Base-by-base conservation (phyloP, 2,888 invertebrate genomes). In the Ferdinandea cuprea region DNA sequence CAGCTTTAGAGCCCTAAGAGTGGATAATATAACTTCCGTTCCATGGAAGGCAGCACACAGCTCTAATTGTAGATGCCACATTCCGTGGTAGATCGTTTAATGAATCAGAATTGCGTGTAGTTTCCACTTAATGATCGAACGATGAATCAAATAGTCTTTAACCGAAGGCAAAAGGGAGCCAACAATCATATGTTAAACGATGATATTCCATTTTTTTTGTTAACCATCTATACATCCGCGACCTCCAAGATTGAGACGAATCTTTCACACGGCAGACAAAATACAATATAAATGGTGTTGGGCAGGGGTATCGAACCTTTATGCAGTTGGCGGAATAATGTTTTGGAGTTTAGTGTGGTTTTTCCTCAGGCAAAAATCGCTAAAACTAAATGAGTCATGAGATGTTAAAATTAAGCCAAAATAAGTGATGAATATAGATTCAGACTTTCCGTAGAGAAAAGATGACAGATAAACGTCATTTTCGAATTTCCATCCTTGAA, bases 11-110 rank as follows among this genome's bases (percentile, higher is more conserved):
- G n/a, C 13, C n/a, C 21, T 56, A 7, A 15, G 19, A 35, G 5
- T 44, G n/a, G n/a, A n/a, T n/a, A 56, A 44, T 68, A 44, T 17
- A 21, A 58, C 56, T 69, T 69, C 56, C 46, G 69, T 17, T 46
- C 32, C 2, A 54, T 44, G 32, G 17, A 30, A 44, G 65, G 65
- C n/a, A 52, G 30, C 2, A 5, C 25, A 52, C 40, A 21, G 17
- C 65, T 19, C 9, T 13, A 42, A 32, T 42, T 37, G 40, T 8
- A 2, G 8, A 35, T n/a, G 25, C 28, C 17, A 25, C 46, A 48
- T 63, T 52, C 42, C 32, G 21, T 8, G 11, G 44, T 9, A n/a
- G 52, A 28, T 17, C 35, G 3, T 19, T 44, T 61, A 72, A 72
- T 72, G 54, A 52, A 9, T 32, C 35, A 15, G 15, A 30, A 50